These are phyloP conservation scores for Dromiciops gliroides DNA, from an alignment of 2,113 vertebrate genomes.

Conservation along the genomic window DNA sequence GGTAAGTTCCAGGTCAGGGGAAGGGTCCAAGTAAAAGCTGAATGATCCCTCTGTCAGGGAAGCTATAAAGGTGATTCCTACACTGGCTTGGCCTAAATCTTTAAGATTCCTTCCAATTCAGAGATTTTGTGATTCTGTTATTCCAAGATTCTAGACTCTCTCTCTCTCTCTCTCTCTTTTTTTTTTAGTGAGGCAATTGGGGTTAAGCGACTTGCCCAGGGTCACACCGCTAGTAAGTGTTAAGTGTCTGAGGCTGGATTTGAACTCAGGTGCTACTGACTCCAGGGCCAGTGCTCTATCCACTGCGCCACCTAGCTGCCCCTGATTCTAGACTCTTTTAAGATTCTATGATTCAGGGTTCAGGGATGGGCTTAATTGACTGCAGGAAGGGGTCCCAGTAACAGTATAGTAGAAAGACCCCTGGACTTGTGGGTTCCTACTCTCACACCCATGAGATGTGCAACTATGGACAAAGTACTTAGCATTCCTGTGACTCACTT, in stretches of 20 bases:
- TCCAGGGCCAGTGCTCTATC: too few relatives aligned
- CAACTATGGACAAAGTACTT: neutral
- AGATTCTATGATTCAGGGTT: neutral
- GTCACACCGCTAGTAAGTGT: too few relatives aligned
- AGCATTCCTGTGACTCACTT: neutral
- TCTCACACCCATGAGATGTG: neutral
- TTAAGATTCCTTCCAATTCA: neutral
- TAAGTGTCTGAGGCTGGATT: too few relatives aligned
- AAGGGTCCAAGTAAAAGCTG: neutral
- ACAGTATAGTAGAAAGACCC: neutral
- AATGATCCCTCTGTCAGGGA: neutral
- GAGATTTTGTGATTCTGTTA: neutral
- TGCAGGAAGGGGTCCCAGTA: neutral
- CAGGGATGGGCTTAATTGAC: neutral
- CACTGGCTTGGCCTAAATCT: neutral
- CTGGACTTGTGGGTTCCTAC: neutral
- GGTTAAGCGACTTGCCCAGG: too few relatives aligned
- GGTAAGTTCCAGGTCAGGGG: neutral
- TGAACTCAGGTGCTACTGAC: too few relatives aligned
- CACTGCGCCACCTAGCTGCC: too few relatives aligned
- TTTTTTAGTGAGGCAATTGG: too few relatives aligned
- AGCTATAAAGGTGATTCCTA: neutral
- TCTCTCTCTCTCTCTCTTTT: too few relatives aligned
- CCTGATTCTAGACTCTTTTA: neutral
- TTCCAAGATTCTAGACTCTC: neutral